Base-by-base conservation (phyloP, 2,888 invertebrate species). In the Zaprionus bogoriensis region DNA sequence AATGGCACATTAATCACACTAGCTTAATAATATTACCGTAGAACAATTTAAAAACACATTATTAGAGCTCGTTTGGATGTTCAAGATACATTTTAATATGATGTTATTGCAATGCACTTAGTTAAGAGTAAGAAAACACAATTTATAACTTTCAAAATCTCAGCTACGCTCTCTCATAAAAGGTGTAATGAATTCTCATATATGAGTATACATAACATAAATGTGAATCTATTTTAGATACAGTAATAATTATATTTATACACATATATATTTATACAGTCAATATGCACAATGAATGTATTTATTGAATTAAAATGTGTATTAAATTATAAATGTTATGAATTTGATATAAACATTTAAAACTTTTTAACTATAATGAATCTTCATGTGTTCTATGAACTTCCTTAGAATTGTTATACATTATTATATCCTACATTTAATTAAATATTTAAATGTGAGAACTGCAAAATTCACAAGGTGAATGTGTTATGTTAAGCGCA, bases 201-300 rank as follows among this genome's bases (percentile, higher is more conserved):
- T 32, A 5, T 27, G 22, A 17, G 44, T 39, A 17, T 14, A 6
- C 6, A 14, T 5, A 12, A n/a, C 22, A 25, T 30, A 46, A 44
- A 57, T 47, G 32, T 63, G 59, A 51, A 74, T 48, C 30, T 58
- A 64, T 61, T 74, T 77, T 55, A 62, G 36, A 65, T 65, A 44
- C 55, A 48, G 3, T 55, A 45, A 45, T 7, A 39, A 19, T 14
- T 30, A 62, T n/a, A 53, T 6, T 20, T 45, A 28, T 22, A 27
- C 12, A 30, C n/a, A 20, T 36, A 17, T 9, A 12, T 2, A 41
- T 46, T 58, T 53, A 30, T 57, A 46, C 38, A n/a, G n/a, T 14
- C 23, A 44, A 50, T 39, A 19, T 41, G 52, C 32, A 30, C 53
- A 64, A 53, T 48, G 27, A 41, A 60, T 57, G 42, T 55, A 61